Percentiles rank a stretch among this genome's conserved stretches.
Evolutionary conservation across 2,113 vertebrate genomes (phyloP).

Genomic region (Phalacrocorax aristotelis): DNA sequence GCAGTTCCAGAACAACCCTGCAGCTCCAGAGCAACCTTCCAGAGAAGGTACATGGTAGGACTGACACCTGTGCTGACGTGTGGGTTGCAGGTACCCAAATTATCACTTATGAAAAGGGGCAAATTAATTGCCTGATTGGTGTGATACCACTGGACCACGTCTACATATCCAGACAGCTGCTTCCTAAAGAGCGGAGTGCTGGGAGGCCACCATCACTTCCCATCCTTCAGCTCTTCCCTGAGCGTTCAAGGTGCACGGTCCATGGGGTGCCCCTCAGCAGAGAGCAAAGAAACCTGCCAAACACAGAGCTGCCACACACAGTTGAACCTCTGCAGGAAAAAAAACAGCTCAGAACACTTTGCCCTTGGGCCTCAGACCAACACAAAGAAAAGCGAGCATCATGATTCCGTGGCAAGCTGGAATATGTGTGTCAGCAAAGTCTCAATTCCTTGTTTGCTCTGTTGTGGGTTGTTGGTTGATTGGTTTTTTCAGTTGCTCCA

Average conservation of each 20-base stretch:
- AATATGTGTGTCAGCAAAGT: background rate
- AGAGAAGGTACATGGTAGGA: background rate
- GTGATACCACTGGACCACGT: background rate
- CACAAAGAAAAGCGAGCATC: background rate
- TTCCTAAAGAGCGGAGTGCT: background rate
- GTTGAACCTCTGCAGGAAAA: background rate
- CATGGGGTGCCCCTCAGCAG: fast-evolving
- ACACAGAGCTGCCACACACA: background rate
- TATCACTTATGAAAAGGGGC: background rate
- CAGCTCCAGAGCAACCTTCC: background rate
- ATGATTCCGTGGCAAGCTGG: background rate
- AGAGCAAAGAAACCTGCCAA: background rate
- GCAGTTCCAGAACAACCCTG: background rate
- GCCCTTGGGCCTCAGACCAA: background rate
- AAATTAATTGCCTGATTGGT: background rate
- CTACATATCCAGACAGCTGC: background rate
- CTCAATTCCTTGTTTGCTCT: background rate
- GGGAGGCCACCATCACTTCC: background rate
- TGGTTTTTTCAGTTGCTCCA: background rate
- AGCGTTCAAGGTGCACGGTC: background rate
- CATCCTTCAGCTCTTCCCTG: background rate
- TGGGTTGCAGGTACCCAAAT: background rate
- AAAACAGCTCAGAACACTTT: background rate
- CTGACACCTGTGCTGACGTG: background rate
- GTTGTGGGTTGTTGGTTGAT: background rate